Evolutionary conservation across 2,797 vertebrate genomes (phyloP).

Genomic region (Loriculus beryllinus): DNA sequence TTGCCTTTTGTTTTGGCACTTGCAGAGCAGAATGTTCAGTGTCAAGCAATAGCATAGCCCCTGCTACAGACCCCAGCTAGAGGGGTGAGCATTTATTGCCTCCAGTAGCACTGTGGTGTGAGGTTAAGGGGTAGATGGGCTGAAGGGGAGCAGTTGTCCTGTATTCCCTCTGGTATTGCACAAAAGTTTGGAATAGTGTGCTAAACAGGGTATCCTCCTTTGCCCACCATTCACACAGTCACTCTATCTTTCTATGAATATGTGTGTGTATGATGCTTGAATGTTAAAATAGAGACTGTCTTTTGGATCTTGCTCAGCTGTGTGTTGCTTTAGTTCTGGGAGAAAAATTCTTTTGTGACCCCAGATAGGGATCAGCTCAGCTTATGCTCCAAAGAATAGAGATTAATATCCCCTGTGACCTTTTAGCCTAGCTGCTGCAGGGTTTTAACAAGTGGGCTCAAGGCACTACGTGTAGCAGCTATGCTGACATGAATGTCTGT

Average conservation of each 20-base stretch:
- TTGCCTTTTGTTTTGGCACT: too few relatives aligned
- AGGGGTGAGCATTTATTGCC: not conserved
- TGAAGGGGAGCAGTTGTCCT: not conserved
- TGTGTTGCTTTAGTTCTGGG: not conserved
- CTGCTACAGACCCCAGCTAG: not conserved
- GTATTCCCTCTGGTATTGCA: not conserved
- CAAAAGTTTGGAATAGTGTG: not conserved
- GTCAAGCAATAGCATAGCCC: not conserved
- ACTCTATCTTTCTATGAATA: not conserved
- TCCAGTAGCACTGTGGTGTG: not conserved
- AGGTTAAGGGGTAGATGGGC: not conserved
- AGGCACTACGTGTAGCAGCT: constrained; percentile 24
- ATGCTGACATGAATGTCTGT: not conserved
- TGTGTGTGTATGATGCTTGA: not conserved
- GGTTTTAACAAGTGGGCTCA: constrained; percentile 40
- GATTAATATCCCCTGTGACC: constrained; percentile 54
- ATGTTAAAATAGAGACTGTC: not conserved
- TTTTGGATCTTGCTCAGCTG: not conserved
- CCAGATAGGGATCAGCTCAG: constrained; percentile 30
- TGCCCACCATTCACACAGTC: not conserved
- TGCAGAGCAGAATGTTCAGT: not conserved
- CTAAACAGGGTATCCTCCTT: not conserved
- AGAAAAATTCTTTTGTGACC: constrained; percentile 32
- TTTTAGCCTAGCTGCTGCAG: constrained; percentile 28
- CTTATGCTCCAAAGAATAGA: constrained; percentile 35